Percentiles rank a stretch among this genome's conserved stretches.
Evolutionary conservation across 1,140 invertebrate species (phyloP).

Genomic region (Contarinia nasturtii): DNA sequence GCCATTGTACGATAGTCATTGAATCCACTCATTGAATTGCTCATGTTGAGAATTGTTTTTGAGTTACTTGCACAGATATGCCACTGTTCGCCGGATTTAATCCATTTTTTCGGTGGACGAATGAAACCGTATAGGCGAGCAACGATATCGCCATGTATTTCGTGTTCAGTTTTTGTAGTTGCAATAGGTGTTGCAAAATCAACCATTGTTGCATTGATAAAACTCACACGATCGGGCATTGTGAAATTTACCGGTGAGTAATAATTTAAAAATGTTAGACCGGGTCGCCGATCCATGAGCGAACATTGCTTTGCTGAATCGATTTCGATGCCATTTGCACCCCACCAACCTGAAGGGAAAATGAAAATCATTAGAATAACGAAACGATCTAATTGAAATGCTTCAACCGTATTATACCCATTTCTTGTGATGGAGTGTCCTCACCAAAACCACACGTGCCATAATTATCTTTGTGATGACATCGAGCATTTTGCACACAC

Average conservation of each 20-base stretch:
- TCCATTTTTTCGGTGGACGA: conserved; percentile 50
- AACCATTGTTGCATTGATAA: conserved; percentile 67
- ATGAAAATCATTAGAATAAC: too few species aligned
- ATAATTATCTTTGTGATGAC: conserved; percentile 68
- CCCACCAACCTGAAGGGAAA: conserved; percentile 66
- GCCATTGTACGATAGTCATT: conserved; percentile 29
- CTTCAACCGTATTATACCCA: too few species aligned
- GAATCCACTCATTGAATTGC: conserved; percentile 12
- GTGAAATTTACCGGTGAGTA: conserved; percentile 64
- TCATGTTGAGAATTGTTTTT: conserved; percentile 33
- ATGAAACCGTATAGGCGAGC: conserved; percentile 61
- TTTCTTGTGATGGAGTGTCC: conserved; percentile 47
- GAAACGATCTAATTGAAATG: too few species aligned
- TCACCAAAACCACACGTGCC: conserved; percentile 59
- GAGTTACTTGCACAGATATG: conserved; percentile 55
- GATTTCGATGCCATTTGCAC: conserved; percentile 59
- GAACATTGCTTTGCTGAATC: conserved; percentile 58
- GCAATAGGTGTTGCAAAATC: conserved; percentile 48
- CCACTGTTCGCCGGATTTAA: conserved; percentile 40
- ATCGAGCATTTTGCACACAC: conserved; percentile 84
- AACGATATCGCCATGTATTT: conserved; percentile 46
- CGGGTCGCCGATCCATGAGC: conserved; percentile 59
- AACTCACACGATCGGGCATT: conserved; percentile 66
- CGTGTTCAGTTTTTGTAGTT: conserved; percentile 40
- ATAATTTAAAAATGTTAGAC: conserved; percentile 75